Evolutionary conservation across 2,113 vertebrate genomes (phyloP).

Genomic region (Malurus alboscapulatus): DNA sequence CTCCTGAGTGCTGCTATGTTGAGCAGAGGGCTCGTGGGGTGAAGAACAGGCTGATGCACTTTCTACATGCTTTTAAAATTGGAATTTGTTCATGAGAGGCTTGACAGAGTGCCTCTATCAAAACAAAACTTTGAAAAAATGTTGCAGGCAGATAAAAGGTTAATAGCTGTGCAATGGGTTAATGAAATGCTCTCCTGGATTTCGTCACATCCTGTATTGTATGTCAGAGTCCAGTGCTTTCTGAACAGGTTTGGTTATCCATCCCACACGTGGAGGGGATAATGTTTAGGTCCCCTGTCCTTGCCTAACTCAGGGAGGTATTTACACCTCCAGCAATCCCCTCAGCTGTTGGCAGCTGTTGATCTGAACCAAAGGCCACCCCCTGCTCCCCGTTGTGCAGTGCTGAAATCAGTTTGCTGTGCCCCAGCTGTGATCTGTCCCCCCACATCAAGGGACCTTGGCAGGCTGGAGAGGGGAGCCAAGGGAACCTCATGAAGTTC

Average conservation of each 20-base stretch:
- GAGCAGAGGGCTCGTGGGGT: background rate
- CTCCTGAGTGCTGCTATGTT: background rate
- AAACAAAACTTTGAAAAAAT: background rate
- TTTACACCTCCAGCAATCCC: background rate
- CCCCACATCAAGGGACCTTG: background rate
- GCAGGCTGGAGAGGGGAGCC: background rate
- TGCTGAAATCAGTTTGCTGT: background rate
- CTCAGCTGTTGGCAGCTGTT: background rate
- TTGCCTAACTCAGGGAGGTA: accelerated
- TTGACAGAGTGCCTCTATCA: background rate
- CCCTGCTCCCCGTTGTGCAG: background rate
- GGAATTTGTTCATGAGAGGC: background rate
- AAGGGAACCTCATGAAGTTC: background rate
- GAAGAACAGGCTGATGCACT: background rate
- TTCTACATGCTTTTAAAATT: background rate
- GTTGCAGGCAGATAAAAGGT: background rate
- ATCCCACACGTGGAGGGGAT: background rate
- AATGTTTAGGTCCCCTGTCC: background rate
- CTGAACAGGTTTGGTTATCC: background rate
- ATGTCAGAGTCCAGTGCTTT: background rate
- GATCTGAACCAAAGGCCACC: background rate
- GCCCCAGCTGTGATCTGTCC: background rate
- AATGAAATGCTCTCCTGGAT: background rate
- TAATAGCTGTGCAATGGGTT: background rate
- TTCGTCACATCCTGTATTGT: background rate